These are phyloP conservation scores for Sorex maritimensis DNA, from an alignment of 2,797 vertebrate species.

Conservation along the genomic window DNA sequence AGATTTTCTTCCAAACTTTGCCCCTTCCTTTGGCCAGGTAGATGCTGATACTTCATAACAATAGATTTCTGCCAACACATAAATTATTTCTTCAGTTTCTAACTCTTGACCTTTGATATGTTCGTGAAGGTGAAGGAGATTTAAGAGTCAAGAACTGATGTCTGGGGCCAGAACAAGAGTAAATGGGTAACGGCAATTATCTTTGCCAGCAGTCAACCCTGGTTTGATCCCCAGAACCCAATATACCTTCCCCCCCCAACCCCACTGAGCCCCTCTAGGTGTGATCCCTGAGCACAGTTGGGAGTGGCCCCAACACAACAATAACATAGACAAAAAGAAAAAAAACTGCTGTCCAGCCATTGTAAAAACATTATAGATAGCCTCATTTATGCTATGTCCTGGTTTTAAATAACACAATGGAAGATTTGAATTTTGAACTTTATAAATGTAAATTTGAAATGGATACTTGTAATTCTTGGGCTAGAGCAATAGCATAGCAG, in stretches of 20 bases:
- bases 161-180: background rate
- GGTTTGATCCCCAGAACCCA: too few species aligned
- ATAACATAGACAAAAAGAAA: too few species aligned
- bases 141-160: background rate
- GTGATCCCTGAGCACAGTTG: too few species aligned
- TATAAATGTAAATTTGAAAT: conserved; percentile 43
- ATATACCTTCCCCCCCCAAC: too few species aligned
- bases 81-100: background rate
- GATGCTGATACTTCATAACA: background rate
- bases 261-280: too few species aligned
- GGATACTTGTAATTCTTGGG: conserved; percentile 5
- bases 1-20: background rate
- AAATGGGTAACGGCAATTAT: too few species aligned
- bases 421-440: conserved; percentile 43
- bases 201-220: too few species aligned
- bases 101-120: background rate
- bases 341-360: too few species aligned
- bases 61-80: conserved; percentile 11
- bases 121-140: background rate
- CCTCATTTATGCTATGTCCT: background rate
- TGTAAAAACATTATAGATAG: background rate
- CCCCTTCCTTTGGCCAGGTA: background rate
- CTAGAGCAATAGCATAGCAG: too few species aligned
- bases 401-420: conserved; percentile 2
- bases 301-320: too few species aligned